Percentiles rank a stretch among this genome's conserved stretches.
Evolutionary conservation across 2,888 invertebrate genomes (phyloP).

Genomic region (Aelia acuminata): DNA sequence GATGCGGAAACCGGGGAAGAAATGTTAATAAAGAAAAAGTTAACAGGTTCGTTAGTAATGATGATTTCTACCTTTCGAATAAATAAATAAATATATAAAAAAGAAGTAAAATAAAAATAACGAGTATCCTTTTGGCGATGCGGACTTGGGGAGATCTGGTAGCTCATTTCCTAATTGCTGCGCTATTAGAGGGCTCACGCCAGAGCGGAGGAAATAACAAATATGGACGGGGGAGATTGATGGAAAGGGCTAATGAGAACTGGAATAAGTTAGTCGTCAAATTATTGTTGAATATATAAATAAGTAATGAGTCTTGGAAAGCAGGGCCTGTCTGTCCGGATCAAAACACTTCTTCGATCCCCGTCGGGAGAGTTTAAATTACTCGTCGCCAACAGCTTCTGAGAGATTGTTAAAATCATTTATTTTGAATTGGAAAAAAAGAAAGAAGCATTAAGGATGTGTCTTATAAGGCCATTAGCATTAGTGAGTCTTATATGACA

Average conservation of each 20-base stretch:
- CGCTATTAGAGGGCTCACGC: neutral
- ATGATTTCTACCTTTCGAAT: neutral
- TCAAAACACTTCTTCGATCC: constrained; percentile 10
- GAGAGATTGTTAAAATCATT: neutral
- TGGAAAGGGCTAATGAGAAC: constrained; percentile 5
- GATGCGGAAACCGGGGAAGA: neutral
- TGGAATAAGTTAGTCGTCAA: constrained; percentile 18
- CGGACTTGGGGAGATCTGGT: neutral
- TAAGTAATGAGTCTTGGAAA: constrained; percentile 11
- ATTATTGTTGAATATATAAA: constrained; percentile 36
- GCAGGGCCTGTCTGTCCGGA: constrained; percentile 6
- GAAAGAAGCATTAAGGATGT: too few species aligned
- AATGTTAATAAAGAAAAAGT: constrained; percentile 28
- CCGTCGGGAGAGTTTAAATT: neutral
- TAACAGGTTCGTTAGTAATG: neutral
- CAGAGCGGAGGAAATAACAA: neutral
- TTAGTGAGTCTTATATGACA: too few species aligned
- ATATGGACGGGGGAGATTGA: neutral
- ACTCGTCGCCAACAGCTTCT: neutral
- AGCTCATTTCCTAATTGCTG: constrained; percentile 3
- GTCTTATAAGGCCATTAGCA: too few species aligned
- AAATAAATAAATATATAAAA: neutral
- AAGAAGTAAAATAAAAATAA: constrained; percentile 34
- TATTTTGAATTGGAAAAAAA: too few species aligned
- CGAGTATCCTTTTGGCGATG: neutral